These are phyloP conservation scores for Parus major DNA, from an alignment of 2,113 vertebrate species.

Conservation along the genomic window DNA sequence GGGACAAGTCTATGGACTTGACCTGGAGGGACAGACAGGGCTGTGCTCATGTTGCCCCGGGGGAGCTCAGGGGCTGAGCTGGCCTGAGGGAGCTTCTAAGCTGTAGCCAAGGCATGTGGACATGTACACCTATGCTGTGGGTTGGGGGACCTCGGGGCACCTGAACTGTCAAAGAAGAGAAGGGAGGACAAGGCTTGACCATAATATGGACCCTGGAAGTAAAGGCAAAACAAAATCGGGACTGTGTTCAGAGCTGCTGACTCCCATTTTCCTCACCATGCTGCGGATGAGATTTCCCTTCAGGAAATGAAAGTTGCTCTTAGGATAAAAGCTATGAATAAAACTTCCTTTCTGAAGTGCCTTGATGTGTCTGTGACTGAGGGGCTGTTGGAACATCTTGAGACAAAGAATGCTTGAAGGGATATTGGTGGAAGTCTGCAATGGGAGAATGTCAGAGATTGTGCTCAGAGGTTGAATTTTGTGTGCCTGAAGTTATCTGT, in stretches of 20 bases:
- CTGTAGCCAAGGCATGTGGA: not conserved
- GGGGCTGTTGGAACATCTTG: not conserved
- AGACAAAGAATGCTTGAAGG: not conserved
- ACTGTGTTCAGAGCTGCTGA: not conserved
- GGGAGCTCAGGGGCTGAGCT: not conserved
- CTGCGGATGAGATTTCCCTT: not conserved
- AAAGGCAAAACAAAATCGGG: not conserved
- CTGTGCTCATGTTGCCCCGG: not conserved
- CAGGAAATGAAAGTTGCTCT: conserved; percentile 1
- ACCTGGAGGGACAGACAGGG: not conserved
- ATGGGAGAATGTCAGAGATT: not conserved
- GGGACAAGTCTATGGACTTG: not conserved
- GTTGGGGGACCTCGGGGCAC: not conserved
- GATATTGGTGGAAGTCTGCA: not conserved
- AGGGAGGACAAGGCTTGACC: not conserved
- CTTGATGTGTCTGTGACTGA: not conserved
- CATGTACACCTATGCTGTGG: not conserved
- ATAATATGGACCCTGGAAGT: not conserved
- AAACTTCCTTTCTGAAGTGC: not conserved
- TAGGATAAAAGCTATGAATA: not conserved
- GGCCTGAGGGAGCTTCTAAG: not conserved
- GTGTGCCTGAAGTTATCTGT: not conserved
- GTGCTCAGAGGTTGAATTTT: rapidly evolving
- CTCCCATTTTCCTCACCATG: rapidly evolving
- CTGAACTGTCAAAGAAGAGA: not conserved